Evolutionary conservation across 1,140 invertebrate species (phyloP), one percentile per base, ranked within the genome.

Genomic region (Pemphigus obesinymphae): DNA sequence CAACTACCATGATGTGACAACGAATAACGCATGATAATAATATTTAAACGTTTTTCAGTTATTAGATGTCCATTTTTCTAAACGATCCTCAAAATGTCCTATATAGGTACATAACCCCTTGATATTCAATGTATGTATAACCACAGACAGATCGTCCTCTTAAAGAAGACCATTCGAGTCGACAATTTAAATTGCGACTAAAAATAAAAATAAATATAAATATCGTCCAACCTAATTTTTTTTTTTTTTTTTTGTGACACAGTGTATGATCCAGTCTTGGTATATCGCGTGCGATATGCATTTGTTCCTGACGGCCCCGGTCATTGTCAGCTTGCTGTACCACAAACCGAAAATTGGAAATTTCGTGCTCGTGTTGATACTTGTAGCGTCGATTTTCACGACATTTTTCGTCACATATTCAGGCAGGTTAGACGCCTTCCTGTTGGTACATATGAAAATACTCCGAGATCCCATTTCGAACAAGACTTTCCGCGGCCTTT

Each of bases 211-310:
- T n/a, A n/a, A n/a, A n/a, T n/a, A n/a, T n/a, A n/a, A n/a, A n/a
- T n/a, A n/a, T n/a, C n/a, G n/a, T n/a, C n/a, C n/a, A n/a, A n/a
- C n/a, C n/a, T n/a, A n/a, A n/a, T n/a, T n/a, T n/a, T n/a, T n/a
- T n/a, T n/a, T n/a, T n/a, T n/a, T n/a, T n/a, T n/a, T n/a, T n/a
- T 40, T 40, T 40, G 4, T 10, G 37, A 8, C 8, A 11, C 85
- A 90, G 90, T 91, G 90, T 83, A 85, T 90, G 80, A 86, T 86
- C 45, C 89, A 90, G 82, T 86, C 89, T 0, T 91, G 90, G 90
- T 90, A 90, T 81, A 83, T 90, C 7, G 86, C 89, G 0, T 88
- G 89, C 0, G 89, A 90, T 76, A 88, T 89, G 68, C 90, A 90
- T 53, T 85, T 90, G 8, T 89, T 88, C 83, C 86, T 89, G 45